Conservation (phyloP, 1,140 invertebrate genomes). For the Drosophila equinoxialis region DNA sequence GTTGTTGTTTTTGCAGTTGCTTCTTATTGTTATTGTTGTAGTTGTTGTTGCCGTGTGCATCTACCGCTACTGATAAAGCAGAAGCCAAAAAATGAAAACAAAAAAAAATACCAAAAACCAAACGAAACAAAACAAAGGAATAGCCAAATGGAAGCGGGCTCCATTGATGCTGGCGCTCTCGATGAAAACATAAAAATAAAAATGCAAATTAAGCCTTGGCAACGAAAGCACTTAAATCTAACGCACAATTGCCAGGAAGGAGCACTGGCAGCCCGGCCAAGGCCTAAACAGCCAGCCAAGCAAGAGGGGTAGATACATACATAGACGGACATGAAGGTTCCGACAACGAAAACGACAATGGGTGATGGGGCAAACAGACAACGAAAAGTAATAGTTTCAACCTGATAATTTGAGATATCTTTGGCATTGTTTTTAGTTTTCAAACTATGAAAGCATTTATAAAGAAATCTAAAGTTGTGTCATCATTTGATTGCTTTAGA, state of each 20-base stretch:
- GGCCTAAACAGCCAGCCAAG: background rate
- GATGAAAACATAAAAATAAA: slow-evolving; percentile 82
- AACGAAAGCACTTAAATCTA: slow-evolving; percentile 81
- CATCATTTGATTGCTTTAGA: no score
- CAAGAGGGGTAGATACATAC: background rate
- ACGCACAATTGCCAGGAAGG: slow-evolving; percentile 70
- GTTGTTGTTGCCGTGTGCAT: slow-evolving; percentile 70
- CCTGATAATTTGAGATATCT: no score
- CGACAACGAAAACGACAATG: no score
- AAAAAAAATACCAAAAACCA: slow-evolving; percentile 40
- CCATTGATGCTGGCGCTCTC: slow-evolving; percentile 81
- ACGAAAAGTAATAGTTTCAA: slow-evolving; percentile 3
- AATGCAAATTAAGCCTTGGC: slow-evolving; percentile 78
- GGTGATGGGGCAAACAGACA: slow-evolving; percentile 31
- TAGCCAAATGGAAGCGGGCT: slow-evolving; percentile 72
- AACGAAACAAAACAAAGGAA: slow-evolving; percentile 75
- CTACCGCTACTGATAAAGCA: slow-evolving; percentile 75
- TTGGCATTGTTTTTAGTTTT: no score
- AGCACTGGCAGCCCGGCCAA: background rate
- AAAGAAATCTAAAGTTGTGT: no score
- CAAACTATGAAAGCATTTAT: no score
- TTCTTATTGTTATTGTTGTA: slow-evolving; percentile 25
- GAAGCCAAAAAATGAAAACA: slow-evolving; percentile 35
- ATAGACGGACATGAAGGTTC: slow-evolving; percentile 11
- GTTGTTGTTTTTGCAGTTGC: slow-evolving; percentile 22